phyloP scores from a whole-genome alignment of 2,113 vertebrate species.

The Chinchilla lanigera region DNA sequence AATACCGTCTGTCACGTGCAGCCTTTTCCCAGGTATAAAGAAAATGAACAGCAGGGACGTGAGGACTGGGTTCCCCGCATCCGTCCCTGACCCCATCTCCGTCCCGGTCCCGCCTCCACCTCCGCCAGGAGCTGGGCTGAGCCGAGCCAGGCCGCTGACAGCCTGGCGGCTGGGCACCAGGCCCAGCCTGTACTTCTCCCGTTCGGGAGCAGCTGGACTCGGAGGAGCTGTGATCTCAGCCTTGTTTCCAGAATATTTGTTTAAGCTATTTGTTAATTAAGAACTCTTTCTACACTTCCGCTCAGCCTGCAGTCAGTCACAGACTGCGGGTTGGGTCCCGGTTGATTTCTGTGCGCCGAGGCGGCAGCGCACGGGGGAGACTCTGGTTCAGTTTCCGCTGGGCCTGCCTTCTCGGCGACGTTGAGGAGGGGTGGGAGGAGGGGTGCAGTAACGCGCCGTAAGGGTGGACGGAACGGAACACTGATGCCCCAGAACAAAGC shows the following conservation, averaged over 20 bases:
- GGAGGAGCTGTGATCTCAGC: neutral
- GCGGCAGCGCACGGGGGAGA: neutral
- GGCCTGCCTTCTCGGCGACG: neutral
- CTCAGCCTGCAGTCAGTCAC: neutral
- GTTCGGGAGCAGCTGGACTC: neutral
- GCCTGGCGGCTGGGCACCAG: neutral
- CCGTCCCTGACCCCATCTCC: neutral
- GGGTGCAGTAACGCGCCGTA: accelerated
- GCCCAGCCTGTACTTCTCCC: too few species aligned
- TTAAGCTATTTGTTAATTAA: neutral
- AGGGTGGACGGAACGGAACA: neutral
- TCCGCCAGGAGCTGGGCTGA: neutral
- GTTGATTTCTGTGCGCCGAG: neutral
- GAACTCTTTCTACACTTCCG: neutral
- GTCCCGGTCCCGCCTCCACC: too few species aligned
- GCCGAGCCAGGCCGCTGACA: neutral
- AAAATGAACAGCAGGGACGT: neutral
- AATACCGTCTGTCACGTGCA: neutral
- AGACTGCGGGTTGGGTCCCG: neutral
- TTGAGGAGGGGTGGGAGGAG: neutral
- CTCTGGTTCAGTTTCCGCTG: neutral
- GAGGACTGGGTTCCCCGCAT: neutral
- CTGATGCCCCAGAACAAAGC: neutral
- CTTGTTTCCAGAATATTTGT: neutral
- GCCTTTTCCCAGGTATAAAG: neutral